Evolutionary conservation across 2,113 vertebrate species (phyloP).

Genomic region (Microtus richardsoni): DNA sequence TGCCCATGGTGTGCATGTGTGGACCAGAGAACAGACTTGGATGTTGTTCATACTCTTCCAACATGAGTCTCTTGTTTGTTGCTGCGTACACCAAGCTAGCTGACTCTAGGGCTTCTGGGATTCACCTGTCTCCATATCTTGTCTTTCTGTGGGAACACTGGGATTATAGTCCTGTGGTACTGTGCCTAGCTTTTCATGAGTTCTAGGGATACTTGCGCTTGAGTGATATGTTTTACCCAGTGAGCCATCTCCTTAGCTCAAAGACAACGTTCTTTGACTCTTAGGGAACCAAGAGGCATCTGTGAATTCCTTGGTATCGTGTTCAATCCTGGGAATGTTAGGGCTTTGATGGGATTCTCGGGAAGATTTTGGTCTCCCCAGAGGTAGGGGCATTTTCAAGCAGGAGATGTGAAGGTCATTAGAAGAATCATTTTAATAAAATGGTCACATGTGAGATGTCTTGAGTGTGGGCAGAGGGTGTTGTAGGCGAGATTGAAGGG

Average conservation of each 20-base stretch:
- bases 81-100: background rate
- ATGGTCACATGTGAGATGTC: background rate
- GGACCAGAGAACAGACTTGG: background rate
- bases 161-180: background rate
- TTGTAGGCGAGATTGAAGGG: background rate
- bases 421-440: background rate
- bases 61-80: background rate
- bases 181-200: background rate
- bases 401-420: background rate
- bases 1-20: background rate
- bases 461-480: background rate
- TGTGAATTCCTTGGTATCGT: constrained; percentile 30
- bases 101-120: background rate
- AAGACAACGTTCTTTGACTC: background rate
- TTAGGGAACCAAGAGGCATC: background rate
- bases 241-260: background rate
- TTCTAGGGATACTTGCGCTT: background rate
- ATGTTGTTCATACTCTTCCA: background rate
- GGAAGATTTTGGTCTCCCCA: background rate
- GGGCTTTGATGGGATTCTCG: background rate
- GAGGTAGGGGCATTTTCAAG: background rate
- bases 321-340: background rate
- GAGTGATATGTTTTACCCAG: background rate
- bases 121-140: background rate
- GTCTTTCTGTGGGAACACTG: background rate